Conservation (phyloP, 2,113 vertebrate species). For the Alexandromys fortis region DNA sequence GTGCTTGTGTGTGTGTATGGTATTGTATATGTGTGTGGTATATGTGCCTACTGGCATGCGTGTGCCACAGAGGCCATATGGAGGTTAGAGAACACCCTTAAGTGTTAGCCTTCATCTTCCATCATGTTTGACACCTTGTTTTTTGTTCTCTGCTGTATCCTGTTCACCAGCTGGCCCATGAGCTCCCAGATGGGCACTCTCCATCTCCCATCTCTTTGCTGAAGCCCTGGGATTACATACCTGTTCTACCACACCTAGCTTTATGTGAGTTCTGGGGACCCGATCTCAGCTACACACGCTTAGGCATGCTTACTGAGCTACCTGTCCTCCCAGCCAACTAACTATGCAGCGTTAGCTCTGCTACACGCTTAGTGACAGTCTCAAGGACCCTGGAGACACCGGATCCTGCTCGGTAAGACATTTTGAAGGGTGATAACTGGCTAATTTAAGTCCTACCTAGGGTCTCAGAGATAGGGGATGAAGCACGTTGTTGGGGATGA, state of each 20-base stretch:
- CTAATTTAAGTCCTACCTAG: background rate
- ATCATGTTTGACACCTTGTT: too few species aligned
- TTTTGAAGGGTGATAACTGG: background rate
- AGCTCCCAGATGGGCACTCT: background rate
- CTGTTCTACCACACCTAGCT: background rate
- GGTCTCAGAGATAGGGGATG: too few species aligned
- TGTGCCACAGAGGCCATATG: background rate
- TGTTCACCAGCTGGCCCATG: background rate
- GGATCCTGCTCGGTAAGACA: background rate
- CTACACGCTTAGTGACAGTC: background rate
- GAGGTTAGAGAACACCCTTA: background rate
- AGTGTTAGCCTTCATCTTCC: background rate
- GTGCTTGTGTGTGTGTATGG: background rate
- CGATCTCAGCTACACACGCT: background rate
- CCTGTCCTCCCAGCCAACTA: background rate
- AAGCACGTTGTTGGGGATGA: background rate
- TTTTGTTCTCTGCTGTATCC: background rate
- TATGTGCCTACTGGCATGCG: background rate
- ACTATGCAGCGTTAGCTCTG: background rate
- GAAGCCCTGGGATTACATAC: background rate
- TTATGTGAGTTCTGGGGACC: background rate
- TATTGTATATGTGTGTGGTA: background rate
- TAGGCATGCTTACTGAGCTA: too few species aligned
- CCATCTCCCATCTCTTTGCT: background rate
- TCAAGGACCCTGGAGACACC: background rate